A percentile compares a stretch with the other conserved stretches of the same genome.
These are phyloP conservation scores for Tribolium castaneum DNA, from an alignment of 1,140 invertebrate genomes.

Conservation along the genomic window DNA sequence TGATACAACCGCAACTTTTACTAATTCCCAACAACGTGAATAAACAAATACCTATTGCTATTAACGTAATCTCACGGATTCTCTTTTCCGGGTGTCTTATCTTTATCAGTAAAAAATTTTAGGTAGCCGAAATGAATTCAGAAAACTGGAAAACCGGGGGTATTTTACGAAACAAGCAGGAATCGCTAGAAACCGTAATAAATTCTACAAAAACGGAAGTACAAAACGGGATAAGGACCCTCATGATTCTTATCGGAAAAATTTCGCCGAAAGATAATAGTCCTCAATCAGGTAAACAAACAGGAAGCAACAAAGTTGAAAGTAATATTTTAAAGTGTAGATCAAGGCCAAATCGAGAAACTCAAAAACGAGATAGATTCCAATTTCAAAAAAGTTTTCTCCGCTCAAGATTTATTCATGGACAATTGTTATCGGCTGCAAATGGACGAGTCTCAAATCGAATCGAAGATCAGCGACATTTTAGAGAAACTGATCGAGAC, in stretches of 20 bases:
- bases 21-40: background rate
- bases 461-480: slow-evolving; percentile 68
- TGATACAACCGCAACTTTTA: no score
- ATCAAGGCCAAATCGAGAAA: slow-evolving; percentile 38
- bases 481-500: slow-evolving; percentile 70
- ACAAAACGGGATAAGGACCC: slow-evolving; percentile 67
- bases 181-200: slow-evolving; percentile 65
- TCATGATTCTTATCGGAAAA: slow-evolving; percentile 62
- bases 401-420: slow-evolving; percentile 70
- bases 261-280: slow-evolving; percentile 47
- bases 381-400: slow-evolving; percentile 67
- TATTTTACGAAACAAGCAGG: slow-evolving; percentile 65
- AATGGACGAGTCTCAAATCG: slow-evolving; percentile 68
- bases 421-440: slow-evolving; percentile 71
- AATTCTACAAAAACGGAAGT: slow-evolving; percentile 69
- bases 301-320: background rate
- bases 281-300: slow-evolving; percentile 10
- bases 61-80: background rate
- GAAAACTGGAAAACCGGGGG: slow-evolving; percentile 68
- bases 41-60: background rate
- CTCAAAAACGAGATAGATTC: slow-evolving; percentile 60
- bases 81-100: background rate
- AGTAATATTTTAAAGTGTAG: slow-evolving; percentile 34
- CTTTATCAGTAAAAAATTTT: slow-evolving; percentile 35
- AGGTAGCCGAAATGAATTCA: slow-evolving; percentile 70